Evolutionary conservation across 2,113 vertebrate genomes (phyloP), one percentile per base, ranked within the genome.

Genomic region (Spilogale gracilis): DNA sequence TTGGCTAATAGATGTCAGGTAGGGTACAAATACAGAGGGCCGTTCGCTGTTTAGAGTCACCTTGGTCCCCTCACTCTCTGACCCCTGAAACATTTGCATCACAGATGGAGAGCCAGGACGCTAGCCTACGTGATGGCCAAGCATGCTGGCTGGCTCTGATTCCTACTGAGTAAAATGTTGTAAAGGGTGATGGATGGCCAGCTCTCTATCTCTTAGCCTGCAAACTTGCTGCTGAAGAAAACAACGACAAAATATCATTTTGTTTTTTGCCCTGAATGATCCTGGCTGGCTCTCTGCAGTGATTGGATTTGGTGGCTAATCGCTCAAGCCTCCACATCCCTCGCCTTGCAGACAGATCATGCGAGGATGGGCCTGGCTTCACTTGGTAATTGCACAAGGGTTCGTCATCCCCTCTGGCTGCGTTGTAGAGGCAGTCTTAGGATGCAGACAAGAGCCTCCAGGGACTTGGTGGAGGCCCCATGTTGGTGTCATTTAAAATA

Each of bases 301-400:
- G 97, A 96, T 76, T 95, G 92, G 54, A 97, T 95, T 89, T 95
- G 95, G 89, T 91, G 67, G 89, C 45, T 95, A 91, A 97, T 96
- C 3, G 1, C 96, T 97, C 84, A 88, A 74, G 76, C 65, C 50
- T 96, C 79, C 61, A 20, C 17, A 50, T 61, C 82, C 48, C 38
- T 79, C 38, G 78, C 85, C 91, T 86, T 43, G 32, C 63, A 97
- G 97, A 97, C 92, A 78, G 82, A 89, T 60, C 21, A 3, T 61
- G 56, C 1, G 4, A 67, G 80, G 81, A 69, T 50, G 61, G 88
- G 67, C 38, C 95, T 95, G 84, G 89, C 78, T 89, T 96, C 67
- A 48, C 95, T 84, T 23, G 45, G 52, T 96, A 83, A 94, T 93
- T 82, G 65, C 65, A 83, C 21, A 45, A 58, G 69, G 0, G 50